Evolutionary conservation across 2,113 vertebrate species (phyloP).

Genomic region (Capra hircus): DNA sequence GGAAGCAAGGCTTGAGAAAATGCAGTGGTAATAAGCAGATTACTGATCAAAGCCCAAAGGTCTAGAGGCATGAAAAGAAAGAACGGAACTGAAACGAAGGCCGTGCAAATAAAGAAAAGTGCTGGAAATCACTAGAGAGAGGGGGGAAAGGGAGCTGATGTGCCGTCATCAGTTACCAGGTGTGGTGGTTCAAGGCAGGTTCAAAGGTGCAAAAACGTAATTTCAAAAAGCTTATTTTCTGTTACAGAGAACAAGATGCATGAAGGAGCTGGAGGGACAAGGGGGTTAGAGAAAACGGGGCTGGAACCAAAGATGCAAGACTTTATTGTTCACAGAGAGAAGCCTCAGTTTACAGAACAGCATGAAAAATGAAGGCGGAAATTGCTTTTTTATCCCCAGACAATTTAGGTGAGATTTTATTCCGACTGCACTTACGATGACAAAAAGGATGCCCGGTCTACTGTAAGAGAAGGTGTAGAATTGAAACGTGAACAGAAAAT

Average conservation of each 20-base stretch:
- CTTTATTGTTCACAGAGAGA: background rate
- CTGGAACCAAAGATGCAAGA: background rate
- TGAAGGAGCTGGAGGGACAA: background rate
- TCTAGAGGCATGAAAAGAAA: background rate
- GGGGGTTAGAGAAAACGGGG: background rate
- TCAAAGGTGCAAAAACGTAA: background rate
- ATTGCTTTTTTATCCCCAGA: background rate
- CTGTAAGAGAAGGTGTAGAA: background rate
- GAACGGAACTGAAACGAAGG: background rate
- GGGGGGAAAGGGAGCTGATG: no score
- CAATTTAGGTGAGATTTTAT: background rate
- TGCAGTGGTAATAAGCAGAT: background rate
- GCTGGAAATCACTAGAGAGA: no score
- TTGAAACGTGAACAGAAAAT: background rate
- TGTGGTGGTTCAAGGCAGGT: background rate
- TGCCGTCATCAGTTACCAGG: fast-evolving
- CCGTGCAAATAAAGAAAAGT: fast-evolving
- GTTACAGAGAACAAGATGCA: background rate
- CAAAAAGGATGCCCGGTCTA: background rate
- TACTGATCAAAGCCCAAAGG: background rate
- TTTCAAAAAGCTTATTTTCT: background rate
- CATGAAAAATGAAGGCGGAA: background rate
- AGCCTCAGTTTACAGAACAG: background rate
- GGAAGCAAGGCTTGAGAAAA: background rate
- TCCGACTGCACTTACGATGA: background rate